These are phyloP conservation scores for Melipona quadrifasciata DNA, from an alignment of 1,140 invertebrate genomes.

Conservation along the genomic window DNA sequence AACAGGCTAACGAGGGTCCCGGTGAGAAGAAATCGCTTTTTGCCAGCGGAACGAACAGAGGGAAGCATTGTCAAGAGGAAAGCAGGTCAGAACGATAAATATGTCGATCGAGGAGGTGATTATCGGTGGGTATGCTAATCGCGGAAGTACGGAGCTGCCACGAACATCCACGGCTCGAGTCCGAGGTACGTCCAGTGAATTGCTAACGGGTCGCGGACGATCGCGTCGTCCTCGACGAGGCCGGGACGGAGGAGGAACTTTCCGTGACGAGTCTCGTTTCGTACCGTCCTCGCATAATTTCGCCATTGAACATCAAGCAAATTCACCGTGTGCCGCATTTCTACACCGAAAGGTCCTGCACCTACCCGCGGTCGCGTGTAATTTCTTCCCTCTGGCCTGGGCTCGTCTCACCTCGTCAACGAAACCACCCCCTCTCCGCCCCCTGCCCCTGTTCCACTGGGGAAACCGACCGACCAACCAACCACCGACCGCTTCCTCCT, in stretches of 20 bases:
- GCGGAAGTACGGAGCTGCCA: constrained; percentile 47
- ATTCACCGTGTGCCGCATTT: constrained; percentile 25
- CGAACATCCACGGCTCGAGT: constrained; percentile 51
- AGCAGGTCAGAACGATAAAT: constrained; percentile 51
- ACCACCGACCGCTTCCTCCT: neutral
- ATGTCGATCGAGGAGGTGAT: constrained; percentile 56
- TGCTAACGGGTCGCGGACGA: constrained; percentile 50
- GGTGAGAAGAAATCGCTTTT: too few relatives aligned
- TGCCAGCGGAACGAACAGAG: too few relatives aligned
- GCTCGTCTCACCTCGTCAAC: neutral
- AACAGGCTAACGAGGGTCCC: too few relatives aligned
- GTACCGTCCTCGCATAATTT: constrained; percentile 64
- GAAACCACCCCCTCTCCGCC: neutral
- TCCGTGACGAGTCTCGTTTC: constrained; percentile 66
- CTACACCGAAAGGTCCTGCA: neutral
- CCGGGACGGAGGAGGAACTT: constrained; percentile 45
- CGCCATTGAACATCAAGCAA: constrained; percentile 53
- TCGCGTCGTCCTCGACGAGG: constrained; percentile 10
- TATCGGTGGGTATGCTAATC: constrained; percentile 63
- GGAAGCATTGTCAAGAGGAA: neutral
- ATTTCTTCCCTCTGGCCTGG: constrained; percentile 17
- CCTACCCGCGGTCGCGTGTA: neutral
- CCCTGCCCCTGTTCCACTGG: neutral
- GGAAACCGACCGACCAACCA: too few relatives aligned
- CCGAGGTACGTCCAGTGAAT: constrained; percentile 60